Evolutionary conservation across 2,888 invertebrate species (phyloP), one percentile per base, ranked within the genome.

Genomic region (Balanococcus diminutus): DNA sequence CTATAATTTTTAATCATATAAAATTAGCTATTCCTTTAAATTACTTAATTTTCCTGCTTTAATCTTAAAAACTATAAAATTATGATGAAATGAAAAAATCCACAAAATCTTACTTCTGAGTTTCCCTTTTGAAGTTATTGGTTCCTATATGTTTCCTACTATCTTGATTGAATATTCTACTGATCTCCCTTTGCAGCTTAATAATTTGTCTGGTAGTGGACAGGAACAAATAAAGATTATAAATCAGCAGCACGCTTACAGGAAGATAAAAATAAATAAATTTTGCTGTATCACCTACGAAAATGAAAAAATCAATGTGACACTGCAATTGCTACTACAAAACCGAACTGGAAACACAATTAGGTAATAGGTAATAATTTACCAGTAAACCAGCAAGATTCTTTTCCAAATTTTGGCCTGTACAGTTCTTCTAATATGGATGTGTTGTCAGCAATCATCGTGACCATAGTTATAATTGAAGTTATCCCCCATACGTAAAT

Each of bases 171-270:
- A 82, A 82, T 9, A 88, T 86, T 81, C 87, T 87, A 9, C 87
- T 88, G 5, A 89, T 89, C 81, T 89, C 89, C 67, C 88, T 88
- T 79, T 89, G 89, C 16, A 89, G 87, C 86, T 88, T 88, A 4
- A 89, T 87, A 16, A 90, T 88, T 22, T 89, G 89, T 51, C 88
- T 88, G 39, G 89, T 88, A n/a, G 90, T 90, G 87, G 88, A 89
- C 14, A 88, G 31, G 87, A 89, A 89, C 82, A 89, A 87, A 5
- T 87, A 85, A 14, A 89, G 83, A 86, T 89, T 89, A 39, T 87
- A 86, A 16, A 88, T 67, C 39, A 89, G 87, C 5, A 89, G 87
- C 4, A 88, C 79, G 0, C 88, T 88, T 84, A 89, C 88, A 0
- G 89, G 89, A 5, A 88, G 87, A 86, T 89, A 89, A 87, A 89